A percentile compares a stretch with the other conserved stretches of the same genome.
Conservation (phyloP, 2,888 invertebrate species). For the Noctua fimbriata region DNA sequence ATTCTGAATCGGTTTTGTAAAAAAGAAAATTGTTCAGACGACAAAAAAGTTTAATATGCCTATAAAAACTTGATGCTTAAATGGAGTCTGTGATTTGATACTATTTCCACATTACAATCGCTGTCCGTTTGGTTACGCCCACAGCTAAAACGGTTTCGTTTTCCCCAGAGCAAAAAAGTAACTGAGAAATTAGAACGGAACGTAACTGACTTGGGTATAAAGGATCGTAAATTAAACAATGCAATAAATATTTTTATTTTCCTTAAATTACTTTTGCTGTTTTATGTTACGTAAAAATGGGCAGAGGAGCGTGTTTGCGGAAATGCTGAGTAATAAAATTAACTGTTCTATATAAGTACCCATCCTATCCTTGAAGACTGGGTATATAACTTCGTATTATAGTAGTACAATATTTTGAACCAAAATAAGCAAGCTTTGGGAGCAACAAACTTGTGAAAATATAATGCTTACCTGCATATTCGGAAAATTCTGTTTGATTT, state of each 20-base stretch:
- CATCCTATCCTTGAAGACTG: constrained; percentile 35
- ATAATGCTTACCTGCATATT: background rate
- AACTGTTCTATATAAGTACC: constrained; percentile 40
- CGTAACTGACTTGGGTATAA: constrained; percentile 64
- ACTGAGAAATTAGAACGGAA: constrained; percentile 64
- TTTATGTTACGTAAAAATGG: constrained; percentile 57
- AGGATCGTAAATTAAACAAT: constrained; percentile 71
- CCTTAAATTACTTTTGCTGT: constrained; percentile 56
- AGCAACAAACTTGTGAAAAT: constrained; percentile 13
- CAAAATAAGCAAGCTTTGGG: background rate
- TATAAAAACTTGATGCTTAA: constrained; percentile 11
- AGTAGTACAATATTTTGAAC: background rate
- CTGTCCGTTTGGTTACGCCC: background rate
- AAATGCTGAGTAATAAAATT: constrained; percentile 49
- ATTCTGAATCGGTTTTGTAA: background rate
- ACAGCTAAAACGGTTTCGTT: constrained; percentile 25
- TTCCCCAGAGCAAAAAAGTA: constrained; percentile 45
- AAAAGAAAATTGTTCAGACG: background rate
- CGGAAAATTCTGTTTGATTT: background rate
- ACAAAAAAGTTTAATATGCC: background rate
- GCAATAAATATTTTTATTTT: constrained; percentile 74
- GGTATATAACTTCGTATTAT: background rate
- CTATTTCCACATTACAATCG: constrained; percentile 29
- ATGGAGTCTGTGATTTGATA: background rate
- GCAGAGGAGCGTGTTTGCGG: constrained; percentile 30